A percentile compares a stretch with the other conserved stretches of the same genome.
These are phyloP conservation scores for Menidia beryllina DNA, from an alignment of 2,113 vertebrate species.

Conservation along the genomic window DNA sequence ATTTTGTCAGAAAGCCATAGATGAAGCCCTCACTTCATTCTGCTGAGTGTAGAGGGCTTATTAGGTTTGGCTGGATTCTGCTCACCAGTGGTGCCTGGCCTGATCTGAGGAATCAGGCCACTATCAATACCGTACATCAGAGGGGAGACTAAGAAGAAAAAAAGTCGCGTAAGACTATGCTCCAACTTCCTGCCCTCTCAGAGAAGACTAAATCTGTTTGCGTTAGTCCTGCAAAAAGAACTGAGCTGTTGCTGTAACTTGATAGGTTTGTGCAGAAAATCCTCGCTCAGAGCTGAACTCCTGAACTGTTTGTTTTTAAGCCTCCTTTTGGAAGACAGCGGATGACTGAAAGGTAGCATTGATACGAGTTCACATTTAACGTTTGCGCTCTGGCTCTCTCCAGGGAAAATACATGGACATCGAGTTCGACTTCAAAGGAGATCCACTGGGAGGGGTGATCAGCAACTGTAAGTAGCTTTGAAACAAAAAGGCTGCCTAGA, in stretches of 20 bases:
- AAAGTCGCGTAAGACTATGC: conserved; percentile 59
- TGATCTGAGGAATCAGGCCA: conserved; percentile 45
- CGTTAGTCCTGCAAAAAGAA: conserved; percentile 41
- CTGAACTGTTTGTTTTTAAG: neutral
- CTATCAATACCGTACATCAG: conserved; percentile 71
- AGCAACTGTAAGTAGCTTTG: conserved; percentile 94
- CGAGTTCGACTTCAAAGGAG: conserved; percentile 99
- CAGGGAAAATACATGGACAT: conserved; percentile 99
- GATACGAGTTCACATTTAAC: conserved; percentile 10
- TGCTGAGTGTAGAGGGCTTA: conserved; percentile 45
- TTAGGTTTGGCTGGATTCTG: conserved; percentile 54
- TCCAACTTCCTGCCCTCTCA: conserved; percentile 35
- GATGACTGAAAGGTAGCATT: neutral
- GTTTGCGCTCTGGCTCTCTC: conserved; percentile 39
- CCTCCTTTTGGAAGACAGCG: neutral
- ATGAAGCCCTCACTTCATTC: conserved; percentile 41
- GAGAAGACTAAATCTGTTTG: conserved; percentile 29
- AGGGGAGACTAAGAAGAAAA: neutral
- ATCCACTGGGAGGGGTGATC: conserved; percentile 97
- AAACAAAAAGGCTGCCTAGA: neutral
- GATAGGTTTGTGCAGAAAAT: conserved; percentile 5
- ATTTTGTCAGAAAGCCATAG: conserved; percentile 36
- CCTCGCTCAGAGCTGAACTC: conserved; percentile 1
- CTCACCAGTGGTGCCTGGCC: conserved; percentile 44
- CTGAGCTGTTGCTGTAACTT: neutral